These are phyloP conservation scores for Lasioglossum zephyrum DNA, from an alignment of 2,888 invertebrate species.

Conservation along the genomic window DNA sequence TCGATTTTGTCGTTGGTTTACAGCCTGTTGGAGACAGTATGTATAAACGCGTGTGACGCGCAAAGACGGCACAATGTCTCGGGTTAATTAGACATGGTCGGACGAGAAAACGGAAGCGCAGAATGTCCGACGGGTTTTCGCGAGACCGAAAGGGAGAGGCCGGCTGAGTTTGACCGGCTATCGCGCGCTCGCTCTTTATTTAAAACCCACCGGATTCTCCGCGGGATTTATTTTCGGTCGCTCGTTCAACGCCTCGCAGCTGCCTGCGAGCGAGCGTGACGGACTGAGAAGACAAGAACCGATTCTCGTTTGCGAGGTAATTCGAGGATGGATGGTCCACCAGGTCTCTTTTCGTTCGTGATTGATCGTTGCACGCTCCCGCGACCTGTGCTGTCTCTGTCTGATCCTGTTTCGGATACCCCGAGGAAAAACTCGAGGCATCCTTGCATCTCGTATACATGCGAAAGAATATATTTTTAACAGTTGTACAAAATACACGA, in stretches of 20 bases:
- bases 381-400: not conserved
- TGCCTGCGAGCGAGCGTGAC: slow-evolving; percentile 58
- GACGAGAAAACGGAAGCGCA: slow-evolving; percentile 26
- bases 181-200: slow-evolving; percentile 76
- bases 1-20: not conserved
- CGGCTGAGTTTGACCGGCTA: slow-evolving; percentile 56
- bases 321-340: slow-evolving; percentile 40
- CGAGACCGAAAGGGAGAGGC: slow-evolving; percentile 51
- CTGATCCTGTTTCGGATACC: not conserved
- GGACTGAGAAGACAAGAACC: slow-evolving; percentile 46
- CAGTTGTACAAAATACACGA: not conserved
- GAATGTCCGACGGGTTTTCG: slow-evolving; percentile 57
- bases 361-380: not conserved
- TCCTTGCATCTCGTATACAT: not conserved
- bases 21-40: not conserved
- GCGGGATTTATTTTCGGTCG: slow-evolving; percentile 80
- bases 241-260: slow-evolving; percentile 70
- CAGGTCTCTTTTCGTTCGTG: slow-evolving; percentile 3
- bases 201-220: slow-evolving; percentile 79
- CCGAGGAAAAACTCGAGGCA: not conserved
- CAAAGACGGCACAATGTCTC: not conserved
- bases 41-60: not conserved
- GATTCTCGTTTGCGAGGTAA: slow-evolving; percentile 25
- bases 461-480: not conserved
- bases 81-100: slow-evolving; percentile 19